These are phyloP conservation scores for Dione juno DNA, from an alignment of 2,888 invertebrate genomes.

Conservation along the genomic window DNA sequence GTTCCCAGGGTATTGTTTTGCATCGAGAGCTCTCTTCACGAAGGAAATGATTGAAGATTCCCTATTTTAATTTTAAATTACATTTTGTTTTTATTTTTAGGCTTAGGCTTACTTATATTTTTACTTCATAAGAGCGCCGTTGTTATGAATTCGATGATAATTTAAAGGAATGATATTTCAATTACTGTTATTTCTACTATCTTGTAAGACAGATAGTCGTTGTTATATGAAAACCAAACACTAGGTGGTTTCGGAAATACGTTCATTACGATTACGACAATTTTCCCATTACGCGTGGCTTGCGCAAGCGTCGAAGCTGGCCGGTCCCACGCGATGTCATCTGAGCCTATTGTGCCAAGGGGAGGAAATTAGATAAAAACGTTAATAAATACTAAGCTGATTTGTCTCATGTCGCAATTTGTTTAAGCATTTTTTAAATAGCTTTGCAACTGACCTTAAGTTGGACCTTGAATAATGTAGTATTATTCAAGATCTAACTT, in stretches of 20 bases:
- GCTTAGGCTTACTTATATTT: too few relatives aligned
- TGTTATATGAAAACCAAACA: not conserved
- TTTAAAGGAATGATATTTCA: too few relatives aligned
- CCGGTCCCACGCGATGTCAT: slow-evolving; percentile 56
- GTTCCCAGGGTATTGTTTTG: slow-evolving; percentile 35
- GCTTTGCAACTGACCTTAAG: slow-evolving; percentile 27
- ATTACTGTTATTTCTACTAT: too few relatives aligned
- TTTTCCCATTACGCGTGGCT: slow-evolving; percentile 52
- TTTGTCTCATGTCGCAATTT: slow-evolving; percentile 38
- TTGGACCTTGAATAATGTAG: slow-evolving; percentile 20
- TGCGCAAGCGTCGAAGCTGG: slow-evolving; percentile 49
- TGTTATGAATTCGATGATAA: too few relatives aligned
- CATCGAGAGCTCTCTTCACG: slow-evolving; percentile 32
- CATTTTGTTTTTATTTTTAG: too few relatives aligned
- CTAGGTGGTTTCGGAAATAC: slow-evolving; percentile 29
- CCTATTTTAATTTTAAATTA: slow-evolving; percentile 7
- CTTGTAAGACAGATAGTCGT: not conserved
- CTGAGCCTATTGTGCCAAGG: slow-evolving; percentile 49
- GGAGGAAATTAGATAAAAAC: slow-evolving; percentile 50
- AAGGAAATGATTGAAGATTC: slow-evolving; percentile 29
- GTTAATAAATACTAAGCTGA: slow-evolving; percentile 45
- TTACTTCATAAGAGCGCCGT: too few relatives aligned
- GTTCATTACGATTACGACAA: slow-evolving; percentile 49
- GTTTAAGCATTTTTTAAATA: slow-evolving; percentile 34
- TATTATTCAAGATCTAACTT: not conserved